Evolutionary conservation across 2,888 invertebrate species (phyloP).

Genomic region (Eueremaeus valkanovi): DNA sequence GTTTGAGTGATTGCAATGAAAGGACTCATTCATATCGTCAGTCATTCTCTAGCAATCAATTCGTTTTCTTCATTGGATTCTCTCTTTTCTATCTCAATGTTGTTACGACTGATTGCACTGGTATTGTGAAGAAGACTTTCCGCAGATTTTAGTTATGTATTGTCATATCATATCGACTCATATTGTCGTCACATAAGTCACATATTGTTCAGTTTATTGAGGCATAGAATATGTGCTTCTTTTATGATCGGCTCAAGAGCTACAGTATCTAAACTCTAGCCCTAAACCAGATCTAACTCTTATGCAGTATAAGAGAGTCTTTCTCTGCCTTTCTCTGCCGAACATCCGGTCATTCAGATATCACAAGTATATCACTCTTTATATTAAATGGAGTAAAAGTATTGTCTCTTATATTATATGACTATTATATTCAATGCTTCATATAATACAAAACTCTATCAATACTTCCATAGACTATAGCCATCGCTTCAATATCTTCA

Average conservation of each 20-base stretch:
- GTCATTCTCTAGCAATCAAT: slow-evolving; percentile 13
- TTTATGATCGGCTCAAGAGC: slow-evolving; percentile 32
- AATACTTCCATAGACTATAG: too few species aligned
- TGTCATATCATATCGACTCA: slow-evolving; percentile 29
- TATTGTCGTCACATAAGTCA: slow-evolving; percentile 32
- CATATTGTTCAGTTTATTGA: slow-evolving; percentile 35
- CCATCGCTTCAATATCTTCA: neutral
- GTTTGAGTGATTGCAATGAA: slow-evolving; percentile 29
- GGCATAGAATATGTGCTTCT: slow-evolving; percentile 33
- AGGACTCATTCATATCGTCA: neutral
- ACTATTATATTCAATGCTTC: slow-evolving; percentile 16
- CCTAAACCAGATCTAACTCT: neutral
- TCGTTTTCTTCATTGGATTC: slow-evolving; percentile 9
- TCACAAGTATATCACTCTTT: slow-evolving; percentile 8
- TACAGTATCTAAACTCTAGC: neutral
- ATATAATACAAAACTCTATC: slow-evolving; percentile 4
- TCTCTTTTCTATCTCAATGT: slow-evolving; percentile 19
- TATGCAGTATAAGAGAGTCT: neutral
- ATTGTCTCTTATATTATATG: slow-evolving; percentile 29
- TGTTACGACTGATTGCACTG: slow-evolving; percentile 35
- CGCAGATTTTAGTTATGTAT: slow-evolving; percentile 37
- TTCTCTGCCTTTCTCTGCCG: slow-evolving; percentile 24
- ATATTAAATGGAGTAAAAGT: slow-evolving; percentile 8
- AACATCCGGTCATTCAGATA: slow-evolving; percentile 30
- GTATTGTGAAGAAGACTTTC: slow-evolving; percentile 26